Base-by-base conservation (phyloP, 2,113 vertebrate genomes). In the Limnothrissa miodon region DNA sequence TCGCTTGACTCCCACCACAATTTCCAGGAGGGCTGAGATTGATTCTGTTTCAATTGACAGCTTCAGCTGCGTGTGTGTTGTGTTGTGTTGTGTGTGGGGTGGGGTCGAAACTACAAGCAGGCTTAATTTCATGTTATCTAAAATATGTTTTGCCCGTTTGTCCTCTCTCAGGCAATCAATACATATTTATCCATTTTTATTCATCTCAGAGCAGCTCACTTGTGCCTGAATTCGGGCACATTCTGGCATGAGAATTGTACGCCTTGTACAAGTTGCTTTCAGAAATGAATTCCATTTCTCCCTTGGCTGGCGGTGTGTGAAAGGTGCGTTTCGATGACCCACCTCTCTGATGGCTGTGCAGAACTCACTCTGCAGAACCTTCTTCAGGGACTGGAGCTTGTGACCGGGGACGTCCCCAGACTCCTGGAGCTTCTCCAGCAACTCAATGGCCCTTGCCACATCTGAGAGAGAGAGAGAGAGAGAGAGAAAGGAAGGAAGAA, bases 331-430 rank as follows among this genome's bases (percentile, higher is more conserved):
- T 36, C 79, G 1, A 78, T 87, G 87, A 92, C 96, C 91, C 96
- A 99, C 98, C 97, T 99, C 98, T 95, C 97, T 95, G 91, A 99
- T 98, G 89, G 98, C 98, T 46, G 98, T 99, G 92, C 98, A 99
- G 95, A 99, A 99, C 92, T 99, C 98, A 91, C 98, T 99, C 95
- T 99, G 97, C 85, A 99, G 95, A 66, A 99, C 98, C 90, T 98
- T 98, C 95, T 99, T 98, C 89, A 99, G 95, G 11, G 98, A 99
- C 86, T 98, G 98, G 78, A 99, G 94, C 87, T 99, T 99, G 89
- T 99, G 97, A 25, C 97, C 97, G 23, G 98, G 98, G 87, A 99
- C 95, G 84, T 98, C 97, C 84, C 98, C 97, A 19, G 97, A 97
- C 89, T 98, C 96, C 93, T 99, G 98, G 80, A 99, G 94, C 91